phyloP scores from a whole-genome alignment of 1,140 invertebrate species.

The Drosophila seguyi region DNA sequence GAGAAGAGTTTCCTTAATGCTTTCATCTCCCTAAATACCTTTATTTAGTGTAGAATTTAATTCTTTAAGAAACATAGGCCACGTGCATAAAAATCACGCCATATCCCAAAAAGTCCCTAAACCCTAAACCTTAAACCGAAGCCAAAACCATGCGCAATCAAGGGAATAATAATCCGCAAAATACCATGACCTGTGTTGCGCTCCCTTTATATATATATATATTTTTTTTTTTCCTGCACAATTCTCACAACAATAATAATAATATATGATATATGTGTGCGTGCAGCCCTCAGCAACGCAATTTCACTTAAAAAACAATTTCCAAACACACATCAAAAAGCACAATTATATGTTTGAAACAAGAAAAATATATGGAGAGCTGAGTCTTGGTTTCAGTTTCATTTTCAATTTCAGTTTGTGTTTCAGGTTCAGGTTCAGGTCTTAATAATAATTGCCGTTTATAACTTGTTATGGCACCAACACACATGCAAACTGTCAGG shows the following conservation, averaged over 20 bases:
- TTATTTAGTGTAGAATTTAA: neutral
- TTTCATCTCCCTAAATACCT: neutral
- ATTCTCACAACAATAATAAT: slow-evolving; percentile 35
- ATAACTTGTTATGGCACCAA: slow-evolving; percentile 82
- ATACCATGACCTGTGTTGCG: slow-evolving; percentile 71
- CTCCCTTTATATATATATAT: slow-evolving; percentile 35
- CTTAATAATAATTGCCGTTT: slow-evolving; percentile 77
- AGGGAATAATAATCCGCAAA: slow-evolving; percentile 44
- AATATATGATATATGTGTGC: slow-evolving; percentile 8
- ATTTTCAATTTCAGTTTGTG: slow-evolving; percentile 28
- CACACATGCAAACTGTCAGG: slow-evolving; percentile 73
- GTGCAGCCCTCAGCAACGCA: slow-evolving; percentile 43
- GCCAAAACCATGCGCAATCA: slow-evolving; percentile 29
- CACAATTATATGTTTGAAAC: slow-evolving; percentile 78
- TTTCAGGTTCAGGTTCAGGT: slow-evolving; percentile 52
- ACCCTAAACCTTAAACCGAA: slow-evolving; percentile 33
- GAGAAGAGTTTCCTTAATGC: neutral
- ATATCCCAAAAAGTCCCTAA: slow-evolving; percentile 11
- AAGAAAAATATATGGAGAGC: slow-evolving; percentile 56
- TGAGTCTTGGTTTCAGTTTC: slow-evolving; percentile 24
- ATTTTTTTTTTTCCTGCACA: slow-evolving; percentile 24
- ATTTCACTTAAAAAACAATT: slow-evolving; percentile 84
- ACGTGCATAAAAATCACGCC: slow-evolving; percentile 59
- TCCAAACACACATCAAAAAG: slow-evolving; percentile 72
- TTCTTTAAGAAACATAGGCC: slow-evolving; percentile 16